phyloP scores from a whole-genome alignment of 1,140 invertebrate genomes.

The Mya arenaria region DNA sequence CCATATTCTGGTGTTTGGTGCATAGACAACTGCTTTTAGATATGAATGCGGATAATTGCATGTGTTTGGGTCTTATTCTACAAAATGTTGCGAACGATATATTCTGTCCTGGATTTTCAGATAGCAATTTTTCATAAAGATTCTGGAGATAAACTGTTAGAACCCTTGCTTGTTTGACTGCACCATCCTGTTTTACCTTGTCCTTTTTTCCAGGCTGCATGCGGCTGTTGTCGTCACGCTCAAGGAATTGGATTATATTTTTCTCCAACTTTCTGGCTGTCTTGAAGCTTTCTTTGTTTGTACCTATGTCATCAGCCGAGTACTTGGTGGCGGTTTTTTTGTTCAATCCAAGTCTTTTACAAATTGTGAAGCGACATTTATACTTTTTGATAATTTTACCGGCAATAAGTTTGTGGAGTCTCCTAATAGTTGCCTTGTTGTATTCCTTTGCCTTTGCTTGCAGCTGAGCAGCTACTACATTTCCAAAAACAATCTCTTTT shows the following conservation, averaged over 20 bases:
- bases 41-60: neutral
- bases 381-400: neutral
- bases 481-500: slow-evolving; percentile 10
- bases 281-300: no score
- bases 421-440: neutral
- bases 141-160: neutral
- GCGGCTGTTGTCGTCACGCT: no score
- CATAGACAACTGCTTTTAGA: slow-evolving; percentile 20
- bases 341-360: neutral
- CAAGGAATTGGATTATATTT: no score
- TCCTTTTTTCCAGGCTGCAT: no score
- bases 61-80: neutral
- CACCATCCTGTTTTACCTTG: no score
- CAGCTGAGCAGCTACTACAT: neutral
- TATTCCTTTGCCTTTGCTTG: neutral
- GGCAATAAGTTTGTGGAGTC: neutral
- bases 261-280: no score
- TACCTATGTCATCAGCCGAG: no score
- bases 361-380: neutral
- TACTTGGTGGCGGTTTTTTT: neutral
- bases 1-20: no score
- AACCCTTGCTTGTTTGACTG: neutral
- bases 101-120: neutral
- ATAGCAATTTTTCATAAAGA: neutral
- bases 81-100: neutral